Evolutionary conservation across 35 echinoderm and acorn worm genomes (phyloP), one percentile per base, ranked within the genome.

Genomic region (Eucidaris tribuloides): DNA sequence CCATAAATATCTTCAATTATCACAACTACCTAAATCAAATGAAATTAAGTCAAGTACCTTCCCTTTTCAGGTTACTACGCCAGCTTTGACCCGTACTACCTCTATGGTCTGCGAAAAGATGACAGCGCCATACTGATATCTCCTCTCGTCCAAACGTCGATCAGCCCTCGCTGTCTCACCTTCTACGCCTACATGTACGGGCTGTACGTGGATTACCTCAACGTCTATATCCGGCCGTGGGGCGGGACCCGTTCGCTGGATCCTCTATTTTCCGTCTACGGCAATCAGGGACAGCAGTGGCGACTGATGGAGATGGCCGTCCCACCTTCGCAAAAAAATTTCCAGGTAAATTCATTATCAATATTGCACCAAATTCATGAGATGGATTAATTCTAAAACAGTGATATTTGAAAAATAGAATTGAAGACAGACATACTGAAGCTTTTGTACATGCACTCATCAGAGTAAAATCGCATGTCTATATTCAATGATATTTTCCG

Each of bases 131-230:
- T 44, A 2, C 7, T 86, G 38, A 42, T 55, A 48, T 71, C 56
- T 7, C 80, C 77, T 14, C 28, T 74, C 68, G 44, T 74, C 7
- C 1, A 33, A 11, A 14, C 68, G 5, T 42, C 38, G 35, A 38
- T 40, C 24, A 17, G 9, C 1, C 18, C 37, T 7, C 68, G 68
- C n/a, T 74, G 68, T 40, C 30, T 74, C 28, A 44, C 18, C 68
- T 74, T 74, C 68, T 74, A 74, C 68, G 68, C 68, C 34, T 74
- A 74, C 68, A n/a, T 74, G 68, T 38, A 41, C 18, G 68, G 68
- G 35, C 44, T 0, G 11, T 19, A 6, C 2, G 9, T 74, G 2
- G 68, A 74, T n/a, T 74, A 74, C 23, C 40, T 74, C 68, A 74
- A 27, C 38, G 28, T 74, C 20, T 17, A 74, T 14, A 44, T 74